These are phyloP conservation scores for Pelodiscus sinensis DNA, from an alignment of 2,113 vertebrate genomes.

Conservation along the genomic window DNA sequence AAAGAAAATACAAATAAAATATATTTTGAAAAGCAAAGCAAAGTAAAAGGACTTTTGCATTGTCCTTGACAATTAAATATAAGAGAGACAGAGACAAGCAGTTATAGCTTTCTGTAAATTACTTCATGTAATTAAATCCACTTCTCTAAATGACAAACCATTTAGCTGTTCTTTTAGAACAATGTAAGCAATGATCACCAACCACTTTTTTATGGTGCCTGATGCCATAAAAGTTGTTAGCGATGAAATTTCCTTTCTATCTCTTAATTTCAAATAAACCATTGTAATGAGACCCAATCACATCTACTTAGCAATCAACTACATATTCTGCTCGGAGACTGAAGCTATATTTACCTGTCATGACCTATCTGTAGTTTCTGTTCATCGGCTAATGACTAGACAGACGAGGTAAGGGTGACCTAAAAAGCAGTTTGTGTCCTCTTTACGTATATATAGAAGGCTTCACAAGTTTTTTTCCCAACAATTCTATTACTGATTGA, in stretches of 20 bases:
- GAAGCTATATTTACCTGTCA: constrained; percentile 27
- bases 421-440: neutral
- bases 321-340: neutral
- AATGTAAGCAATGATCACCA: constrained; percentile 66
- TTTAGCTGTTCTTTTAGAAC: constrained; percentile 66
- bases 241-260: constrained; percentile 52
- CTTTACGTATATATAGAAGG: rapidly evolving
- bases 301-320: constrained; percentile 1
- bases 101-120: constrained; percentile 68
- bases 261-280: constrained; percentile 42
- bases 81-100: constrained; percentile 28
- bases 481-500: neutral
- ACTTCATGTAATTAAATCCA: constrained; percentile 72
- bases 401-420: constrained; percentile 20
- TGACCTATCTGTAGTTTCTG: constrained; percentile 5
- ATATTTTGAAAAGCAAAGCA: neutral
- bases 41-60: neutral
- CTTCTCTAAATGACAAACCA: constrained; percentile 66
- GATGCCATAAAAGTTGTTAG: constrained; percentile 38
- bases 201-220: constrained; percentile 47
- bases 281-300: constrained; percentile 44
- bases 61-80: constrained; percentile 44
- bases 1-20: neutral
- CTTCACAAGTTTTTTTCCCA: neutral
- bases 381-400: neutral